These are phyloP conservation scores for Poecilia velifera DNA, from an alignment of 2,797 vertebrate species.

Conservation along the genomic window DNA sequence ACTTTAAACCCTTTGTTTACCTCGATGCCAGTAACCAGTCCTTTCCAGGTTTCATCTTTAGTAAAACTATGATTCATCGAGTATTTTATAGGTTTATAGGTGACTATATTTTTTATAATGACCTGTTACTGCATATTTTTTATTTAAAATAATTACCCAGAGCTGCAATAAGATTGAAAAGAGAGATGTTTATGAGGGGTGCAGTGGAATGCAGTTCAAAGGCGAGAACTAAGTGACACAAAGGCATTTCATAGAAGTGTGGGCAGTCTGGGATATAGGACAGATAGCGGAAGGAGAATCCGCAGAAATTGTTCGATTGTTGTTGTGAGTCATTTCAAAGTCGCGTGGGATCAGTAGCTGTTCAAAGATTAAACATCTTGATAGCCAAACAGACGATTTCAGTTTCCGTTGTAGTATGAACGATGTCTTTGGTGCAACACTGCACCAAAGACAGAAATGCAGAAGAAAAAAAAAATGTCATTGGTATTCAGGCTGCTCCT, in stretches of 20 bases:
- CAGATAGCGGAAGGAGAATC: conserved; percentile 6
- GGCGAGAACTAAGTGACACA: background rate
- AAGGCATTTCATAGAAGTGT: background rate
- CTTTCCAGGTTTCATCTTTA: background rate
- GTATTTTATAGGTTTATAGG: background rate
- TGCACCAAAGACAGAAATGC: conserved; percentile 19
- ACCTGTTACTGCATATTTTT: background rate
- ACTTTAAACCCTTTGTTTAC: background rate
- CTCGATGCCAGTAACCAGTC: background rate
- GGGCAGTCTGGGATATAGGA: background rate
- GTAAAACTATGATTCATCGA: background rate
- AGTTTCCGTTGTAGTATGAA: conserved; percentile 25
- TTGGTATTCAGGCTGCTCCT: conserved; percentile 36
- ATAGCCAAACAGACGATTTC: conserved; percentile 19
- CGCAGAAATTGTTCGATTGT: background rate
- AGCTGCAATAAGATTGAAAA: background rate
- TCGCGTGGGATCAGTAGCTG: conserved; percentile 26
- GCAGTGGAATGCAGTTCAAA: background rate
- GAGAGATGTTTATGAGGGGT: background rate
- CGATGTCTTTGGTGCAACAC: background rate
- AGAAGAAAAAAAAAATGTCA: conserved; percentile 1
- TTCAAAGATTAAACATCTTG: conserved; percentile 13
- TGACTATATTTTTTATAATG: background rate
- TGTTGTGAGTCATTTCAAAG: background rate
- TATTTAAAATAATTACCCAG: background rate